Percentiles rank a stretch among this genome's conserved stretches.
These are phyloP conservation scores for Lacanobia wlatinum DNA, from an alignment of 2,888 invertebrate genomes.

Conservation along the genomic window DNA sequence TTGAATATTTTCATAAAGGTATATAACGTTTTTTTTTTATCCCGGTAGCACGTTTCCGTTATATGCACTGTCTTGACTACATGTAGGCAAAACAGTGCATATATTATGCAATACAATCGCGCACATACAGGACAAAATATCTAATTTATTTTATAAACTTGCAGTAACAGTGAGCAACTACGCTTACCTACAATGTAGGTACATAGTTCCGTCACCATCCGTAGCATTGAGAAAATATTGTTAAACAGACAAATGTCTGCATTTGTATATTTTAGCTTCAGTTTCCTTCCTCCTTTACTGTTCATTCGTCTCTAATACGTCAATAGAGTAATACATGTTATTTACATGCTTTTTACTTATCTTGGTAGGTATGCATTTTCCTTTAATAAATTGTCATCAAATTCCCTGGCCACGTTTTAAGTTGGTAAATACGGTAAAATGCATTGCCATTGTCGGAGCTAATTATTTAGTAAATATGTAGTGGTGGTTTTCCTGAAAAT, in stretches of 20 bases:
- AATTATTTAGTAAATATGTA: background rate
- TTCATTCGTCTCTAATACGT: background rate
- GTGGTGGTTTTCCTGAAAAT: conserved; percentile 13
- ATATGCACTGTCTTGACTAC: no score
- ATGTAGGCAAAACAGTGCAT: no score
- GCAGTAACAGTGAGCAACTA: background rate
- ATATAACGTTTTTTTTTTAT: no score
- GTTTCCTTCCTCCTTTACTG: conserved; percentile 21
- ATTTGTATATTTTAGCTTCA: background rate
- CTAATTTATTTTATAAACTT: no score
- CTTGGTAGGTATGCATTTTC: conserved; percentile 12
- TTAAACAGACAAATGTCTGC: conserved; percentile 1
- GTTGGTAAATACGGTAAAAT: conserved; percentile 28
- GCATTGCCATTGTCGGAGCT: background rate
- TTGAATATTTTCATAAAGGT: no score
- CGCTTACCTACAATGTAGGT: background rate
- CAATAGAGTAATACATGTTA: conserved; percentile 1
- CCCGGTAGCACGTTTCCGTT: no score
- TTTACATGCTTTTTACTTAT: conserved; percentile 13
- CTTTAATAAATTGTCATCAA: conserved; percentile 19
- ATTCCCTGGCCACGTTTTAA: conserved; percentile 5
- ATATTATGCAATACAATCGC: no score
- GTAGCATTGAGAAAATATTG: conserved; percentile 15
- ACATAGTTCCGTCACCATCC: background rate
- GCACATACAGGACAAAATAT: no score